These are phyloP conservation scores for Cheilosia scutellata DNA, from an alignment of 2,888 invertebrate species.

Conservation along the genomic window DNA sequence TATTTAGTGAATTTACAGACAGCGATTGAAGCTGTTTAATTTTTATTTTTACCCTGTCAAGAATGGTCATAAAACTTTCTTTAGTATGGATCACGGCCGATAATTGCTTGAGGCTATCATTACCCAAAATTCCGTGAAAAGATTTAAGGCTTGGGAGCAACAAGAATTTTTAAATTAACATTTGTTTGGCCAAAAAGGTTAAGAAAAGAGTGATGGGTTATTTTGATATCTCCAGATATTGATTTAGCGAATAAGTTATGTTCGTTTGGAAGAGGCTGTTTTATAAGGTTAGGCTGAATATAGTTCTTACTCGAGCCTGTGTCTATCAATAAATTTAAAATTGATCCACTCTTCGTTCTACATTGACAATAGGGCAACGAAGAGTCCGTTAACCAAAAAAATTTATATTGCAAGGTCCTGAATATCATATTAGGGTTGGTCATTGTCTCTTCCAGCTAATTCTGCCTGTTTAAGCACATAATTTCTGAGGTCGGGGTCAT, in stretches of 20 bases:
- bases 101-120: constrained; percentile 7
- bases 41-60: background rate
- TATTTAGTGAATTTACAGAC: background rate
- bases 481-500: constrained; percentile 17
- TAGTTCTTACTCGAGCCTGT: constrained; percentile 28
- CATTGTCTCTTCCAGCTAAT: background rate
- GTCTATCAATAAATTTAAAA: background rate
- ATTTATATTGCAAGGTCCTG: constrained; percentile 26
- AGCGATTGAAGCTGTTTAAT: constrained; percentile 24
- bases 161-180: background rate
- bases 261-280: constrained; percentile 8
- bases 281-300: constrained; percentile 11
- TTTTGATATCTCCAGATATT: constrained; percentile 16
- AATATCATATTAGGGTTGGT: background rate
- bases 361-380: background rate
- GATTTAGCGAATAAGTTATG: constrained; percentile 17
- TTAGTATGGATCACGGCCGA: background rate
- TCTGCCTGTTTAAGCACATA: constrained; percentile 11
- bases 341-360: too few relatives aligned
- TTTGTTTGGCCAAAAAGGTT: constrained; percentile 28
- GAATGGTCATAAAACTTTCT: constrained; percentile 4
- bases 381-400: constrained; percentile 47
- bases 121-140: constrained; percentile 6
- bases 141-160: background rate
- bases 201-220: constrained; percentile 8